Base-by-base conservation (phyloP, 2,888 invertebrate genomes). In the Oscheius sp. region DNA sequence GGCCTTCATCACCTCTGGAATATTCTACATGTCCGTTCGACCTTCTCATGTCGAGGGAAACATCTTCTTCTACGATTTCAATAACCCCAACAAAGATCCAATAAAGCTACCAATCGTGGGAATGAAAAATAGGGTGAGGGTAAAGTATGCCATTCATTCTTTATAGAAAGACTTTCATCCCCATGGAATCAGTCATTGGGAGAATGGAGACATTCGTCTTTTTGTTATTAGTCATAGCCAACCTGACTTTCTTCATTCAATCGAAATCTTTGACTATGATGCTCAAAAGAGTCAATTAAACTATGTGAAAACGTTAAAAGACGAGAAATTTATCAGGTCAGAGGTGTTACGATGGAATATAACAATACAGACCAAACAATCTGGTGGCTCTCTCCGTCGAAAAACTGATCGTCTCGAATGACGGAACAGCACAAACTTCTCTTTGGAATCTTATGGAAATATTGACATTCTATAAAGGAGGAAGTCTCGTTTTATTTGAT, bases 1-100 rank as follows among this genome's bases (percentile, higher is more conserved):
- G 1, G 80, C 72, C 1, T 80, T 80, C 67, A 70, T 78, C 54
- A 71, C 76, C n/a, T 77, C 77, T 9, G 80, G 77, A 28, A 17
- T 79, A 17, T 67, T 71, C 20, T 78, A 77, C 33, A 66, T 79
- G 17, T 62, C 67, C 12, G 41, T 68, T 12, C 41, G 59, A 26
- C 59, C 59, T 6, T 44, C 59, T 17, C 41, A 59, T n/a, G 56
- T 70, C 26, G 22, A 32, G 32, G 68, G 68, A 17, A 64, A 75
- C 26, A 80, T 80, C 2, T 80, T 74, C 64, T 63, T 76, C 9
- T 77, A 72, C 61, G 73, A 80, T 28, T 64, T 78, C 54, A 73
- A 71, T 0, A 36, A 69, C 14, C 41, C 32, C 2, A 30, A 32
- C 4, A 20, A 45, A 8, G 67, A 33, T 30, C 44, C 41, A 5